phyloP scores from a whole-genome alignment of 2,888 invertebrate genomes.

The Diaphora mendica region DNA sequence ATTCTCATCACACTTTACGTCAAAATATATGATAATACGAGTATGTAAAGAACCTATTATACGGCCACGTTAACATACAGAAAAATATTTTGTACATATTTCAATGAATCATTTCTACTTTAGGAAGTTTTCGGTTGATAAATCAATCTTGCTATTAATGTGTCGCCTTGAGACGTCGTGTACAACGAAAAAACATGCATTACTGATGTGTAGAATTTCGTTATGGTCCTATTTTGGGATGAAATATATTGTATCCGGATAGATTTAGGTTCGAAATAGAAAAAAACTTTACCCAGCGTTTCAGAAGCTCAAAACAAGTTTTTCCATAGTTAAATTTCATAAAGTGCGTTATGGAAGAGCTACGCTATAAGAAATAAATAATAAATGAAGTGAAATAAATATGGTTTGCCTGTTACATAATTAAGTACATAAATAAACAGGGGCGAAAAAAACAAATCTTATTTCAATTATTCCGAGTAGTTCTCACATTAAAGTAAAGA shows the following conservation, averaged over 20 bases:
- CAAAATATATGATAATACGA: too few relatives aligned
- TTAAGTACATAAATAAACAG: too few relatives aligned
- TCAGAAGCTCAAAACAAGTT: not conserved
- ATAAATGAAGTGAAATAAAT: too few relatives aligned
- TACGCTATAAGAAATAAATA: too few relatives aligned
- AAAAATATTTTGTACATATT: constrained; percentile 42
- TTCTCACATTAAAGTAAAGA: too few relatives aligned
- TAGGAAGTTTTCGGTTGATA: constrained; percentile 61
- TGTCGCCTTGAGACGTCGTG: constrained; percentile 44
- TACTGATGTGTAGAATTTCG: not conserved
- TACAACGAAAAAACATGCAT: constrained; percentile 17
- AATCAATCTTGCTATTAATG: constrained; percentile 64
- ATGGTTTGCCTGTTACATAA: too few relatives aligned
- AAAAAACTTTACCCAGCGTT: not conserved
- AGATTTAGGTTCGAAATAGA: not conserved
- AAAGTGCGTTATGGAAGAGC: too few relatives aligned
- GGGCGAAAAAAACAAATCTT: too few relatives aligned
- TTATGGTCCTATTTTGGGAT: not conserved
- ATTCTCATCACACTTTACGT: too few relatives aligned
- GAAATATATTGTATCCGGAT: not conserved
- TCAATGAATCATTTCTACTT: constrained; percentile 51
- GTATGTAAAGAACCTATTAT: not conserved
- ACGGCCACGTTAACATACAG: not conserved
- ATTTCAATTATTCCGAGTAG: too few relatives aligned
- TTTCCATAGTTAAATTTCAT: too few relatives aligned